phyloP scores from a whole-genome alignment of 2,113 vertebrate genomes.

The Neodon shergylaensis region DNA sequence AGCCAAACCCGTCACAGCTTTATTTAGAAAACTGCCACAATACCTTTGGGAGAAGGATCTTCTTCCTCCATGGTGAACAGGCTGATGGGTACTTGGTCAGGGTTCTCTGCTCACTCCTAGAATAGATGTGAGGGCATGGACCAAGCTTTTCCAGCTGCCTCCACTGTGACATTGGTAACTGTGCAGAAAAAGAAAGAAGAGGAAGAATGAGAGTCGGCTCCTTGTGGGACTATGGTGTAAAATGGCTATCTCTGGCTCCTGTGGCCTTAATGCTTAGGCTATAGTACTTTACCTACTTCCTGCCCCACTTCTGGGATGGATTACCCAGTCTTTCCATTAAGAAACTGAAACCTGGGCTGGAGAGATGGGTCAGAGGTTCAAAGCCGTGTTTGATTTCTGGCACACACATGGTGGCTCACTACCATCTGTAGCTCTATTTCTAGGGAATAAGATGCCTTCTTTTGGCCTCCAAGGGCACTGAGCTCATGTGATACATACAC shows the following conservation, averaged over 20 bases:
- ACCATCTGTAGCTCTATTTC: background rate
- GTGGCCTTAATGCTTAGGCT: background rate
- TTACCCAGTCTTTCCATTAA: background rate
- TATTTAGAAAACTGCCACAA: background rate
- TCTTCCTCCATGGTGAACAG: background rate
- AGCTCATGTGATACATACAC: background rate
- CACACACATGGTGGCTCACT: background rate
- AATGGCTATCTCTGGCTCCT: background rate
- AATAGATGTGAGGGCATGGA: background rate
- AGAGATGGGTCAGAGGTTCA: too few relatives aligned
- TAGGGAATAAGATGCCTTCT: background rate
- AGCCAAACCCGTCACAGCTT: background rate
- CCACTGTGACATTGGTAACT: background rate
- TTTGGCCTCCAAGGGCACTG: background rate
- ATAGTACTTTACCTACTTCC: background rate
- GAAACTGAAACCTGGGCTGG: background rate
- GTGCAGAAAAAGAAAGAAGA: background rate
- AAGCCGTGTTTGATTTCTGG: background rate
- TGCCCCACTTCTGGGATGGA: background rate
- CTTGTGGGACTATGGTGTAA: background rate
- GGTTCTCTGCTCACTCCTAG: background rate
- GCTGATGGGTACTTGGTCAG: background rate
- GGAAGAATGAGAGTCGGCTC: background rate
- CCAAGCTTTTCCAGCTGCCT: background rate
- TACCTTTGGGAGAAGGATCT: background rate